Base-by-base conservation (phyloP, 2,888 invertebrate genomes). In the Eristalis tenax region DNA sequence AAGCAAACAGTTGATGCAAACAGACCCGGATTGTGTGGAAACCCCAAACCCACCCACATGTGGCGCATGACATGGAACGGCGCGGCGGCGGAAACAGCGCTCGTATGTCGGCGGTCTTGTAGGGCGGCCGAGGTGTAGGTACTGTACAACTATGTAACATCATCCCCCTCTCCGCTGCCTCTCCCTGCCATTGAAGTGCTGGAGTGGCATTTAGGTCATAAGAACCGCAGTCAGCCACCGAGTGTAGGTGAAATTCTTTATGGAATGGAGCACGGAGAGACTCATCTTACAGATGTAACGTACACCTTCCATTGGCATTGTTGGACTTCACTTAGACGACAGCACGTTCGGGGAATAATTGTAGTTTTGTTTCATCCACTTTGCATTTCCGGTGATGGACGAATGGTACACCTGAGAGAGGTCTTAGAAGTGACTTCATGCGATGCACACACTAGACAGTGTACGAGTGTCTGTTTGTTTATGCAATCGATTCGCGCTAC, bases 361-460 rank as follows among this genome's bases (percentile, higher is more conserved):
- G 57, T 40, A 75, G 70, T 35, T 70, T 64, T 68, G 69, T 70
- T 74, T 74, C 56, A 70, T 83, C 65, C 78, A 56, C 61, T 83
- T 71, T 86, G 83, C 83, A 83, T 78, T 78, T 83, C 83, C 83
- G 74, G 78, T 61, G 74, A 75, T 70, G 57, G 50, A 18, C 28
- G 35, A 43, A 77, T 69, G 50, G n/a, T 66, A 71, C 80, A 80
- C 40, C 70, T 63, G 56, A 76, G 22, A 80, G 40, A 35, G 23
- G 32, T 35, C 35, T 15, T 50, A 32, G 38, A 65, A 64, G 57
- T 66, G 35, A 56, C 65, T 40, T 66, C 69, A 26, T 69, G 59
- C 35, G 1, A n/a, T n/a, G 4, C n/a, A 43, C n/a, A 43, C 43
- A n/a, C n/a, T n/a, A 59, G 10, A 43, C 6, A 59, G 10, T 26